Percentiles rank a stretch among this genome's conserved stretches.
Conservation (phyloP, 2,113 vertebrate genomes). For the Nothobranchius kuhntae region DNA sequence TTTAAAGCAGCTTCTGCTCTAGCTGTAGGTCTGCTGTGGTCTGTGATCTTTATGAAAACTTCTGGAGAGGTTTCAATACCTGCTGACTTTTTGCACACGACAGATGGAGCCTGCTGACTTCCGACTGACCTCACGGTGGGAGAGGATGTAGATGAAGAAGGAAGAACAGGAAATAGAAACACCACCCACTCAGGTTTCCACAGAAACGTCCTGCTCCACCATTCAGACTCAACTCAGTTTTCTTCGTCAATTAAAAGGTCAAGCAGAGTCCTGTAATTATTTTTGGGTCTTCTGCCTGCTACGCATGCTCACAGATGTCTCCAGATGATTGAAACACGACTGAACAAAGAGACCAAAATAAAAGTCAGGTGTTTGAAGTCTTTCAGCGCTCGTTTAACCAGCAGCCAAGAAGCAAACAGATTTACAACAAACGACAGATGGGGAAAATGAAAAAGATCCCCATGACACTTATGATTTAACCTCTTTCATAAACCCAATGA, state of each 20-base stretch:
- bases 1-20: background rate
- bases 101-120: slow-evolving; percentile 43
- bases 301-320: slow-evolving; percentile 16
- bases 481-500: background rate
- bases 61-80: background rate
- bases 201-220: slow-evolving; percentile 44
- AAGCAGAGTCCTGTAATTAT: slow-evolving; percentile 10
- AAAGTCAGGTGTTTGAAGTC: background rate
- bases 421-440: slow-evolving; percentile 9
- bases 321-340: slow-evolving; percentile 12
- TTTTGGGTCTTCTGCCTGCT: slow-evolving; percentile 4
- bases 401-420: background rate
- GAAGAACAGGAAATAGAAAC: slow-evolving; percentile 65
- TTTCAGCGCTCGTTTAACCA: background rate
- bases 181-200: slow-evolving; percentile 65
- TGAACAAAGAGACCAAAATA: background rate
- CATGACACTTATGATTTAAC: background rate
- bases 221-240: slow-evolving; percentile 28
- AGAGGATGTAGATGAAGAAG: slow-evolving; percentile 61
- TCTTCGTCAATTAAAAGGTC: slow-evolving; percentile 38
- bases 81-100: slow-evolving; percentile 11
- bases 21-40: background rate
- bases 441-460: slow-evolving; percentile 5
- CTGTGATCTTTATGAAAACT: background rate
- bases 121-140: slow-evolving; percentile 64